Evolutionary conservation across 2,113 vertebrate species (phyloP).

Genomic region (Capreolus pygargus): DNA sequence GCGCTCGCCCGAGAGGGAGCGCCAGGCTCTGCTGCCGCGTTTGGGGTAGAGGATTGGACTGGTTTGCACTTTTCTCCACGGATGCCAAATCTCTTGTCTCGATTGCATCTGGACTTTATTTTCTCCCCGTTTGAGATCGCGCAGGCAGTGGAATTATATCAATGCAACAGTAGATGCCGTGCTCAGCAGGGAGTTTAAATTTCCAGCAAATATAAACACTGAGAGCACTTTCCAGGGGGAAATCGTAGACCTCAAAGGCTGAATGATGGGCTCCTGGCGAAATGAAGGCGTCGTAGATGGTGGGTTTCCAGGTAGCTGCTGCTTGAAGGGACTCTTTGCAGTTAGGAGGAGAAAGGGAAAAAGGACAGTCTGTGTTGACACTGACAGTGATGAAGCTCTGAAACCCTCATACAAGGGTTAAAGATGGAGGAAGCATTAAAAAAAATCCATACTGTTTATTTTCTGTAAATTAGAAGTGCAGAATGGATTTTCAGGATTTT

Average conservation of each 20-base stretch:
- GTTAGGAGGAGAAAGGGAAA: neutral
- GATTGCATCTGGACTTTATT: conserved; percentile 58
- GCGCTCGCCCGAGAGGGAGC: neutral
- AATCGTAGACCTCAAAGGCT: neutral
- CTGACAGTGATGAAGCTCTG: neutral
- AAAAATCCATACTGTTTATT: neutral
- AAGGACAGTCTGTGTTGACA: neutral
- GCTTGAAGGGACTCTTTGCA: neutral
- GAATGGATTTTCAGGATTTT: neutral
- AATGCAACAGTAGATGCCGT: neutral
- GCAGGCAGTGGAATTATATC: neutral
- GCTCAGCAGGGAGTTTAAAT: conserved; percentile 52
- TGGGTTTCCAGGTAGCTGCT: neutral
- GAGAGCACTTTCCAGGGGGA: neutral
- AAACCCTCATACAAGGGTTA: neutral
- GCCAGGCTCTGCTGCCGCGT: neutral
- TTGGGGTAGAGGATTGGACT: neutral
- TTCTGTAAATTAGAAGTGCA: neutral
- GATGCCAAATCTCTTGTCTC: neutral
- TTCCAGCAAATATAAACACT: neutral
- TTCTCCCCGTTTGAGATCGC: neutral
- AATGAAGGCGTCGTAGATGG: neutral
- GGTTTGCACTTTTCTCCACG: conserved; percentile 17
- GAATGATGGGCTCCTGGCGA: neutral
- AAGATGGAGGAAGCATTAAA: neutral